Percentiles rank a stretch among this genome's conserved stretches.
Evolutionary conservation across 35 echinoderm and acorn worm genomes (phyloP).

Genomic region (Holothuria glaberrima): DNA sequence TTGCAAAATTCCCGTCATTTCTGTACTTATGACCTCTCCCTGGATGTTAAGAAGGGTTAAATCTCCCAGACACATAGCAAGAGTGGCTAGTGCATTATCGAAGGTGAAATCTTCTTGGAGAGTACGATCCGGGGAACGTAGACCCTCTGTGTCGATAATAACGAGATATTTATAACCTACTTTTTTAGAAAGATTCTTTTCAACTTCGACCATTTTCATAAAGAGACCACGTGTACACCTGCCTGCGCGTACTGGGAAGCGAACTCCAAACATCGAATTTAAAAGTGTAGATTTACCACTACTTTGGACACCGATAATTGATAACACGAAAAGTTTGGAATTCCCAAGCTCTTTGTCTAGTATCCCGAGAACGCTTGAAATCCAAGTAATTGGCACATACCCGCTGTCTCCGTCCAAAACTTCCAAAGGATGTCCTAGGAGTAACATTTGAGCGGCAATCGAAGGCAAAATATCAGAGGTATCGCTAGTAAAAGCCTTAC

Average conservation of each 20-base stretch:
- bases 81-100: slow-evolving; percentile 48
- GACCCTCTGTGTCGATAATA: slow-evolving; percentile 34
- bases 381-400: slow-evolving; percentile 29
- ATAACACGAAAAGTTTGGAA: slow-evolving; percentile 39
- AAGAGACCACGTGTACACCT: slow-evolving; percentile 60
- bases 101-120: slow-evolving; percentile 1
- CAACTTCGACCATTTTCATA: slow-evolving; percentile 26
- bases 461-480: neutral
- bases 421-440: slow-evolving; percentile 20
- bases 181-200: neutral
- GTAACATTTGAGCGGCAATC: slow-evolving; percentile 29
- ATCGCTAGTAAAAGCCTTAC: neutral
- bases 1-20: slow-evolving; percentile 34
- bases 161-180: slow-evolving; percentile 45
- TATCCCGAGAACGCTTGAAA: slow-evolving; percentile 1
- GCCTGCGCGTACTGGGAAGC: slow-evolving; percentile 55
- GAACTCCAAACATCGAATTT: slow-evolving; percentile 55
- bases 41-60: slow-evolving; percentile 35
- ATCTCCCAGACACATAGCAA: slow-evolving; percentile 37
- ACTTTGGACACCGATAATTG: slow-evolving; percentile 55
- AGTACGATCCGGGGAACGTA: slow-evolving; percentile 27
- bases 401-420: slow-evolving; percentile 31
- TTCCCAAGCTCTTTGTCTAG: neutral
- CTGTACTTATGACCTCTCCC: slow-evolving; percentile 15
- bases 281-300: slow-evolving; percentile 65